These are phyloP conservation scores for Temnothorax rugatulus DNA, from an alignment of 2,888 invertebrate species.

Conservation along the genomic window DNA sequence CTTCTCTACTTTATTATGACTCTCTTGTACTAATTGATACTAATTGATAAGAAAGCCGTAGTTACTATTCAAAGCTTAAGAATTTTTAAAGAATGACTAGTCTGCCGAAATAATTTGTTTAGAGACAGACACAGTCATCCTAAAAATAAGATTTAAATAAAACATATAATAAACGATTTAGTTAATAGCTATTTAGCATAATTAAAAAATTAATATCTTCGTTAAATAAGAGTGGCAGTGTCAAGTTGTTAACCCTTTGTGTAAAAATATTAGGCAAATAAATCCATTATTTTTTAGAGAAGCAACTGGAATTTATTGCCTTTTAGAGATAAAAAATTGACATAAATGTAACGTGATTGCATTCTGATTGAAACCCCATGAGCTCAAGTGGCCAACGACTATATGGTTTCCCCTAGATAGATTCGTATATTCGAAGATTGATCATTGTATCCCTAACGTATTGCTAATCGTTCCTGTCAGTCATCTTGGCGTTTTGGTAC, in stretches of 20 bases:
- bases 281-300: slow-evolving; percentile 3
- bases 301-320: background rate
- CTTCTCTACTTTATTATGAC: background rate
- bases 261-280: background rate
- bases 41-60: background rate
- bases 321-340: background rate
- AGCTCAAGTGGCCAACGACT: slow-evolving; percentile 8
- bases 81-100: slow-evolving; percentile 25
- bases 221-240: background rate
- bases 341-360: background rate
- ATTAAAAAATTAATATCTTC: slow-evolving; percentile 11
- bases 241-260: background rate
- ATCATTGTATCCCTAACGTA: slow-evolving; percentile 72
- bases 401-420: slow-evolving; percentile 23
- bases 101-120: slow-evolving; percentile 27
- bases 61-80: slow-evolving; percentile 8
- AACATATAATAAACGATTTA: background rate
- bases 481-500: slow-evolving; percentile 78
- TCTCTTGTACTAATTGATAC: background rate
- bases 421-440: slow-evolving; percentile 57
- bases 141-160: slow-evolving; percentile 19
- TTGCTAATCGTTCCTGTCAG: slow-evolving; percentile 79
- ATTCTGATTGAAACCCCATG: slow-evolving; percentile 11
- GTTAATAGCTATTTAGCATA: background rate
- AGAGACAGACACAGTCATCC: background rate